Evolutionary conservation across 2,113 vertebrate genomes (phyloP), one percentile per base, ranked within the genome.

Genomic region (Columba janthina): DNA sequence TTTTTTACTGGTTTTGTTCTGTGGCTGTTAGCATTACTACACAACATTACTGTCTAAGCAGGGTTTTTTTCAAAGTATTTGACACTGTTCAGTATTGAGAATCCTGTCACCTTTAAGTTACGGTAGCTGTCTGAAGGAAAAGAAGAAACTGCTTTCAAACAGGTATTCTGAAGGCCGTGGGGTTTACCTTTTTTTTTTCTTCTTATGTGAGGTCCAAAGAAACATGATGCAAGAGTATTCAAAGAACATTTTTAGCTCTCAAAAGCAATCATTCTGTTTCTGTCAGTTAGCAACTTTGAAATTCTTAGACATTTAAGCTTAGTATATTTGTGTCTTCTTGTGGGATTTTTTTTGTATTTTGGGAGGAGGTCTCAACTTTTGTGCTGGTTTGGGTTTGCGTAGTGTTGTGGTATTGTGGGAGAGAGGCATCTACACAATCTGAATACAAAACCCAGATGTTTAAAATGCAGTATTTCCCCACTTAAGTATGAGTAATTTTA

Each of bases 101-200:
- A 10, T 20, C 26, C 4, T 29, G 24, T 25, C 1, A 2, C 7
- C 12, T 4, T 61, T 58, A 51, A 28, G 9, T 77, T 60, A 22
- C 11, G 28, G 20, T 54, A 74, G 18, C 17, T 74, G 18, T 15
- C 32, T 73, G 32, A 71, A 82, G 4, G 6, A 67, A 81, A 71
- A 53, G 14, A 53, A n/a, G 11, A 71, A 81, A 60, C 4, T 62
- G 12, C 16, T 73, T 21, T 77, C 34, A 51, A 54, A 46, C 1
- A 42, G 5, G 6, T 64, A 21, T 73, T 73, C 73, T 40, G 38
- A 88, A 46, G 28, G 5, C 8, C 38, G 9, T 46, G 3, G 4
- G 0, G 5, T 42, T 50, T 12, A 14, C 48, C 1, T 36, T 22
- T 7, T 31, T 31, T 32, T 36, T 5, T 19, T 7, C 16, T 21